Percentiles rank a stretch among this genome's conserved stretches.
phyloP scores from a whole-genome alignment of 2,888 invertebrate genomes.

The Phaedon cochleariae region DNA sequence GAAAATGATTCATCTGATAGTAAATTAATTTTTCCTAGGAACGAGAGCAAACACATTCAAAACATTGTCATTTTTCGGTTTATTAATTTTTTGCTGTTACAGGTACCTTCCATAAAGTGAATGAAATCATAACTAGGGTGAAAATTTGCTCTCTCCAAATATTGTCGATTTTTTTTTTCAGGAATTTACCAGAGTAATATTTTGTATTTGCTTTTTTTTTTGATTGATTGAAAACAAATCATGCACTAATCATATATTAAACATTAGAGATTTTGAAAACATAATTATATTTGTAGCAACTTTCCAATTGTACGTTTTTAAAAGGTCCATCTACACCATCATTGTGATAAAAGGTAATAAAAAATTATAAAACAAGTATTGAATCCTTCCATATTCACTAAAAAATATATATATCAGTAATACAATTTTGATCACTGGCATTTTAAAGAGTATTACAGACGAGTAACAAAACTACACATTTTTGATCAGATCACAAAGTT shows the following conservation, averaged over 20 bases:
- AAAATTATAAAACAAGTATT: constrained; percentile 14
- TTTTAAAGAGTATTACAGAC: background rate
- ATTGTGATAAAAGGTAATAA: constrained; percentile 31
- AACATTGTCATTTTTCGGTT: background rate
- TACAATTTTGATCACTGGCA: background rate
- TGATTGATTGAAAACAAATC: background rate
- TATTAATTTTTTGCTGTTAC: background rate
- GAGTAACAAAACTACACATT: background rate
- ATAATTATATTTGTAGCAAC: constrained; percentile 12
- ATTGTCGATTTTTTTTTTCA: background rate
- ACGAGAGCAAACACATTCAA: constrained; percentile 20
- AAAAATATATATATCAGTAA: background rate
- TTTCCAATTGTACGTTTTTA: constrained; percentile 9
- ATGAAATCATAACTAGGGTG: background rate
- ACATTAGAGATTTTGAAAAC: background rate
- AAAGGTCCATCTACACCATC: constrained; percentile 24
- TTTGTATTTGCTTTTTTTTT: background rate
- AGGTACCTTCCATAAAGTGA: background rate
- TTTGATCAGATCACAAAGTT: constrained; percentile 25
- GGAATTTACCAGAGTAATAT: too few relatives aligned
- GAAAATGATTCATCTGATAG: constrained; percentile 51
- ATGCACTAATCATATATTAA: background rate
- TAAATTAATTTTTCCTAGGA: constrained; percentile 6
- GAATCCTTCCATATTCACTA: background rate
- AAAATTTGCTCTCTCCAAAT: background rate